These are phyloP conservation scores for Bubo scandiacus DNA, from an alignment of 2,113 vertebrate genomes.

Conservation along the genomic window DNA sequence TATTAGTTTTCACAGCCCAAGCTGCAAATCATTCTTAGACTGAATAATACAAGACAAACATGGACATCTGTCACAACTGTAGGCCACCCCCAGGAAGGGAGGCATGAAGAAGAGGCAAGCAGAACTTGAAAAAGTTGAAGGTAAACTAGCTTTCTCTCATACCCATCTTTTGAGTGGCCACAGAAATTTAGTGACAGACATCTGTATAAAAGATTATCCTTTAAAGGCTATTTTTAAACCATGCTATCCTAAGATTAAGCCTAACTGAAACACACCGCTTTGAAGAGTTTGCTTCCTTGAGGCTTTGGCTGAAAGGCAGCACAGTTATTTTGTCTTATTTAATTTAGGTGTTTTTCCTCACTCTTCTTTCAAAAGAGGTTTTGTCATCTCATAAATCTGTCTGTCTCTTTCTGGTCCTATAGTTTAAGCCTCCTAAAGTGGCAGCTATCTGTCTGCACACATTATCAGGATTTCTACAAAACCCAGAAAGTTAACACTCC, in stretches of 20 bases:
- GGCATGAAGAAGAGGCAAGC: not conserved
- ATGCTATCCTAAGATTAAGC: conserved; percentile 17
- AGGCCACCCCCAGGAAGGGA: not conserved
- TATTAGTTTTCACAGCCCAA: conserved; percentile 8
- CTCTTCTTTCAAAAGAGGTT: conserved; percentile 10
- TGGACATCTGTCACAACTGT: not conserved
- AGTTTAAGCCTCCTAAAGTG: not conserved
- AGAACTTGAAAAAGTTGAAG: not conserved
- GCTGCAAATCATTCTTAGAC: not conserved
- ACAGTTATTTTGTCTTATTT: not conserved
- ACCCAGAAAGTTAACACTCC: conserved; percentile 11
- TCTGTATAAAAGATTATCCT: conserved; percentile 22
- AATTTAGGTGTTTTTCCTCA: not conserved
- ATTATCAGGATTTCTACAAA: not conserved
- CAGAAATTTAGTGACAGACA: conserved; percentile 11
- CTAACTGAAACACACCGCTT: conserved; percentile 36
- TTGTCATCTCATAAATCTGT: not conserved
- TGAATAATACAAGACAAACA: not conserved
- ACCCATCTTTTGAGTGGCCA: not conserved
- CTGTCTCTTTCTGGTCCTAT: conserved; percentile 1
- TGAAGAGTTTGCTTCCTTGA: conserved; percentile 37
- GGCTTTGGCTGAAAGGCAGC: conserved; percentile 35
- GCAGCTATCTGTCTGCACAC: not conserved
- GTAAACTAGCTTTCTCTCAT: not conserved
- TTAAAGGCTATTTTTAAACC: conserved; percentile 36